Evolutionary conservation across 2,888 invertebrate species (phyloP).

Genomic region (Gari tellinella): DNA sequence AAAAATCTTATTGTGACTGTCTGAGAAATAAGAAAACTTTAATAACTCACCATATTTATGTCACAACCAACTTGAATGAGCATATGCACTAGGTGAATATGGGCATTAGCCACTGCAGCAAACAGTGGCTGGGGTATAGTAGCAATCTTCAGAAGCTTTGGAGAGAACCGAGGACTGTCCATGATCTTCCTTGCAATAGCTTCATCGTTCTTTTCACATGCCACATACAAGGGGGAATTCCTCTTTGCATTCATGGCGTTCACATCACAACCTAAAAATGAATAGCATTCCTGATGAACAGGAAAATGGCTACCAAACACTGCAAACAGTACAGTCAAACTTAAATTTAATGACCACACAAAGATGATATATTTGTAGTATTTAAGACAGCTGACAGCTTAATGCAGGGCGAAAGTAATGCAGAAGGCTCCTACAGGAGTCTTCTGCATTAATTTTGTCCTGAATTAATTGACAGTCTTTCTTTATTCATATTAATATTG

Average conservation of each 20-base stretch:
- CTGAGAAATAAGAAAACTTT: background rate
- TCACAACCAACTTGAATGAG: constrained; percentile 79
- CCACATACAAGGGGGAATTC: constrained; percentile 78
- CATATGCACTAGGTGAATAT: constrained; percentile 69
- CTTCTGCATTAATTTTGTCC: too few relatives aligned
- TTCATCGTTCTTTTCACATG: constrained; percentile 79
- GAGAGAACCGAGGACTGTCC: constrained; percentile 63
- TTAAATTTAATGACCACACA: too few relatives aligned
- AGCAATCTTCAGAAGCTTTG: constrained; percentile 58
- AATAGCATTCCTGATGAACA: too few relatives aligned
- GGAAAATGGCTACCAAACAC: too few relatives aligned
- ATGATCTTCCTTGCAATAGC: constrained; percentile 74
- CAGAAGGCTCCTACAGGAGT: too few relatives aligned
- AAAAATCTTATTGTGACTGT: too few relatives aligned
- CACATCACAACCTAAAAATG: constrained; percentile 80
- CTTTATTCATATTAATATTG: too few relatives aligned
- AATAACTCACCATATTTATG: constrained; percentile 77
- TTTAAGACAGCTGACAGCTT: too few relatives aligned
- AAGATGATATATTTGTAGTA: too few relatives aligned
- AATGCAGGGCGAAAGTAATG: too few relatives aligned
- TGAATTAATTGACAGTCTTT: too few relatives aligned
- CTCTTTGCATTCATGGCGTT: constrained; percentile 70
- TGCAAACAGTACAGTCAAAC: too few relatives aligned
- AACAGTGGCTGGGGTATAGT: constrained; percentile 75
- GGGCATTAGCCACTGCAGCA: constrained; percentile 76